Evolutionary conservation across 2,888 invertebrate species (phyloP), one percentile per base, ranked within the genome.

Genomic region (Norana najaformis): DNA sequence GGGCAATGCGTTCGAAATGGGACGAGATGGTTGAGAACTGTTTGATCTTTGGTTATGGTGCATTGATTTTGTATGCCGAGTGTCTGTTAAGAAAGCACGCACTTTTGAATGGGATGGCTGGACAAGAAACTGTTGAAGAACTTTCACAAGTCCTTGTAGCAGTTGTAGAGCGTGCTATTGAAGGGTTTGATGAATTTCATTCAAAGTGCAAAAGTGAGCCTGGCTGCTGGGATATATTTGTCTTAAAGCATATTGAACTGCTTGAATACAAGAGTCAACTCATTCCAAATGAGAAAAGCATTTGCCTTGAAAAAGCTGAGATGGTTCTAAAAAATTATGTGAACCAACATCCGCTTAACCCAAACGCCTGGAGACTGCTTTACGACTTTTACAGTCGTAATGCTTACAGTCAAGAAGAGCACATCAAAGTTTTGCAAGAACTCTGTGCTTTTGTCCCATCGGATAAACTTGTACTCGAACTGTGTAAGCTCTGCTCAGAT

Each of bases 11-110:
- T 69, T 69, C 69, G 69, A 69, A 69, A n/a, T 69, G 69, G 69
- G 69, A 69, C 69, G 69, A 69, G 69, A 69, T 69, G 69, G 69
- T 69, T n/a, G 69, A 69, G 69, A 69, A 69, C 69, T 69, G 69
- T 69, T 69, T 69, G 69, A 30, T 69, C 30, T 69, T 69, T 8
- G 69, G 69, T 69, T 69, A 69, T 8, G n/a, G 69, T 8, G 69
- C 69, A 69, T n/a, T 69, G 69, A 69, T 69, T 69, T 69, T 69
- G 69, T 69, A 69, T 13, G n/a, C 30, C 13, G 69, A 69, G 69
- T 69, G 69, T n/a, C 8, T 69, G 11, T 69, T 69, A 69, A 30
- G 69, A 69, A 69, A 13, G n/a, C 69, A 69, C 30, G 69, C 69
- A 69, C 69, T 69, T 69, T 69, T n/a, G 13, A n/a, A n/a, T 69